Evolutionary conservation across 2,113 vertebrate species (phyloP), one percentile per base, ranked within the genome.

Genomic region (Rissa tridactyla): DNA sequence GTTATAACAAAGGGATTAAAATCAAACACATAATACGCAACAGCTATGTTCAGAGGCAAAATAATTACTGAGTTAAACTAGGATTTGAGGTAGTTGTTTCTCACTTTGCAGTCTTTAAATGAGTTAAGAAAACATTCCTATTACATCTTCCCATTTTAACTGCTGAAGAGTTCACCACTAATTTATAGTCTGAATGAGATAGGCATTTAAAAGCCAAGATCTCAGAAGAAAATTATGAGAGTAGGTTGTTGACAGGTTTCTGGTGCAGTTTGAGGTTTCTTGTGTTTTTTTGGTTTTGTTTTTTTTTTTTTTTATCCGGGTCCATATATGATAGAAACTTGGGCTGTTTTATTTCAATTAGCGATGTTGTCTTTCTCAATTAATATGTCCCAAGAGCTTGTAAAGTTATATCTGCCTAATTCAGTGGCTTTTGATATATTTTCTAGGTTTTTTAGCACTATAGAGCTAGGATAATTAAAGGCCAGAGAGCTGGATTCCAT

Each of bases 391-490:
- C 49, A 54, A 88, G 64, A 90, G 38, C 42, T 92, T 90, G 34
- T 86, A 58, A 93, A 88, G 82, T 62, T 96, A 17, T 77, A 93
- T 69, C 78, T 88, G 58, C 46, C 55, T 77, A 69, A 82, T 88
- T 90, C 32, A 36, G 68, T 83, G 60, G 62, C 58, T 93, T 90
- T 77, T 83, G 79, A 21, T 96, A 8, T 55, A 77, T 94, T 88
- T 32, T 4, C 20, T 42, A n/a, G 54, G 8, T 52, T 87, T 92
- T 95, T 88, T 83, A 86, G 51, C 66, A 60, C 75, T 94, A 32
- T 52, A 83, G 68, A 92, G 55, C 75, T 81, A 36, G 27, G 92
- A 92, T 96, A 97, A 96, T 96, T 97, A 96, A 95, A 85, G 38
- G 76, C 82, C 51, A 73, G 90, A 81, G 88, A 90, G 87, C 82